A percentile compares a stretch with the other conserved stretches of the same genome.
These are phyloP conservation scores for Syritta pipiens DNA, from an alignment of 2,888 invertebrate genomes.

Conservation along the genomic window DNA sequence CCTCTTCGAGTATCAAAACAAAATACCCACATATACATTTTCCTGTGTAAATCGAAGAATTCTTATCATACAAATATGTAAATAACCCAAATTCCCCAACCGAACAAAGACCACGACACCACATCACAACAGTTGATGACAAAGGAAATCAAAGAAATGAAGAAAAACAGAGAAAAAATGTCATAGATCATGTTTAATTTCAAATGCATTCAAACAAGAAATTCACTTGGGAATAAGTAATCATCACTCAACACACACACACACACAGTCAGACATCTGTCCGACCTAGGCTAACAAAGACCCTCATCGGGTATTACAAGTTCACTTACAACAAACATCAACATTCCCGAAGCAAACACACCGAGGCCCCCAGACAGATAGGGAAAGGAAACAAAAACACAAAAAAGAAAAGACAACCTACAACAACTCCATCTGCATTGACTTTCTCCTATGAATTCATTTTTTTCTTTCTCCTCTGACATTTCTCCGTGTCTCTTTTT, in stretches of 20 bases:
- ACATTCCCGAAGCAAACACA: conserved; percentile 10
- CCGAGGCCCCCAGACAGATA: conserved; percentile 5
- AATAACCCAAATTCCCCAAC: conserved; percentile 49
- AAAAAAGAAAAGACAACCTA: conserved; percentile 55
- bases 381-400: not conserved
- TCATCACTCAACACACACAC: not conserved
- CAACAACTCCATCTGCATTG: conserved; percentile 64
- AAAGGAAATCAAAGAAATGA: not conserved
- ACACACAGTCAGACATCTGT: conserved; percentile 8
- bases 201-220: conserved; percentile 15
- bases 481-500: conserved; percentile 41
- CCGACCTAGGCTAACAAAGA: conserved; percentile 61
- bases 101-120: conserved; percentile 11
- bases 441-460: conserved; percentile 58
- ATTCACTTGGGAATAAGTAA: conserved; percentile 15
- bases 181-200: conserved; percentile 35
- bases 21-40: not conserved
- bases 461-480: conserved; percentile 39
- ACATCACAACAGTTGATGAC: not conserved
- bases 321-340: conserved; percentile 44
- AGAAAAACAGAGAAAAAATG: not conserved
- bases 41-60: not conserved
- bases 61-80: conserved; percentile 52
- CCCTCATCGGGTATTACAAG: conserved; percentile 43
- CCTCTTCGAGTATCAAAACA: conserved; percentile 3